Percentiles rank a stretch among this genome's conserved stretches.
phyloP scores from a whole-genome alignment of 2,888 invertebrate species.

The Pteria penguin region DNA sequence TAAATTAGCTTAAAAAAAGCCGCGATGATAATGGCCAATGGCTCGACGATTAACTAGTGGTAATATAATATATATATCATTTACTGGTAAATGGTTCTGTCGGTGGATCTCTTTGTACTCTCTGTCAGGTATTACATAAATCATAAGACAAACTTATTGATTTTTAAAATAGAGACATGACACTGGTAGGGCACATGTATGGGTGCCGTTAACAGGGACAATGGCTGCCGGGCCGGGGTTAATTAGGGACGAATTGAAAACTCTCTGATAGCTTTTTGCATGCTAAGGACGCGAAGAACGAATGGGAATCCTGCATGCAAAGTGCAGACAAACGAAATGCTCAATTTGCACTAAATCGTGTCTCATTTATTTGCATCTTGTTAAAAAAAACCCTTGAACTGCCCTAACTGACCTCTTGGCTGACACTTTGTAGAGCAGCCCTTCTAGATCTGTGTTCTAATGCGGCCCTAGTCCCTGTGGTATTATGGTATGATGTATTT shows the following conservation, averaged over 20 bases:
- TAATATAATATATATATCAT: neutral
- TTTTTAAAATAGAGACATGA: neutral
- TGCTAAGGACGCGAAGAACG: neutral
- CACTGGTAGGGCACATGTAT: neutral
- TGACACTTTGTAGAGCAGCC: too few species aligned
- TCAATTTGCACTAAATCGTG: too few species aligned
- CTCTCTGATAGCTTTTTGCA: neutral
- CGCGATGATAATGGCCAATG: neutral
- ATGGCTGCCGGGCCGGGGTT: neutral
- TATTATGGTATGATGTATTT: too few species aligned
- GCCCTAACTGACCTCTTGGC: too few species aligned
- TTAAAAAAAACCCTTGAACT: too few species aligned
- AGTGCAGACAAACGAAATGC: neutral
- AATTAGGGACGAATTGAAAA: neutral
- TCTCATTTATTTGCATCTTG: too few species aligned
- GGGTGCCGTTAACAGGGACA: neutral
- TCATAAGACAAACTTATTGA: neutral
- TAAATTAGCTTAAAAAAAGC: neutral
- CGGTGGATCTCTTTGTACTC: neutral
- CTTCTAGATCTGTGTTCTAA: too few species aligned
- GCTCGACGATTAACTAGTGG: neutral
- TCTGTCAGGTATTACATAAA: conserved; percentile 3
- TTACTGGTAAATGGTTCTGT: neutral
- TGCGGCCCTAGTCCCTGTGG: too few species aligned
- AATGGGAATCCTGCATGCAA: neutral